phyloP scores from a whole-genome alignment of 2,113 vertebrate genomes.

The Erythrolamprus reginae region DNA sequence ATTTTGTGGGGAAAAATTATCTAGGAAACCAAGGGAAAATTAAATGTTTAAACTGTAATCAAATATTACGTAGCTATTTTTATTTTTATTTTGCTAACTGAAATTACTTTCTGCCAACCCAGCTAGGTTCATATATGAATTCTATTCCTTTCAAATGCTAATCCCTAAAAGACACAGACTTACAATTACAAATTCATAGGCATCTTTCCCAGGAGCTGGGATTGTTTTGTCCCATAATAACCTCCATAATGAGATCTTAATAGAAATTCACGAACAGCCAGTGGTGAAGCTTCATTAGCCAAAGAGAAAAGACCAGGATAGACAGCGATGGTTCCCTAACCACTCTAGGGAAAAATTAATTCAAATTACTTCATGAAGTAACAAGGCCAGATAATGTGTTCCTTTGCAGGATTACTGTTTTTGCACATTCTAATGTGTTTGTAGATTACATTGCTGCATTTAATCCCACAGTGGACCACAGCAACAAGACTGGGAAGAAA shows the following conservation, averaged over 20 bases:
- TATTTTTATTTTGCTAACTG: slow-evolving; percentile 61
- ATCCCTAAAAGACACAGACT: slow-evolving; percentile 65
- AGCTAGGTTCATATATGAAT: slow-evolving; percentile 38
- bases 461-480: slow-evolving; percentile 42
- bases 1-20: slow-evolving; percentile 44
- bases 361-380: slow-evolving; percentile 67
- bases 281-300: slow-evolving; percentile 69
- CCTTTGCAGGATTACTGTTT: slow-evolving; percentile 67
- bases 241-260: slow-evolving; percentile 69
- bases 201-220: slow-evolving; percentile 70
- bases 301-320: slow-evolving; percentile 64
- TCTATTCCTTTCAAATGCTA: slow-evolving; percentile 66
- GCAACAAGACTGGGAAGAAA: slow-evolving; percentile 49
- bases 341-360: slow-evolving; percentile 76
- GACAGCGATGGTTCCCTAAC: slow-evolving; percentile 59
- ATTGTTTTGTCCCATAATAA: slow-evolving; percentile 66
- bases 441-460: slow-evolving; percentile 66
- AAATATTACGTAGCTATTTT: slow-evolving; percentile 56
- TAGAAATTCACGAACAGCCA: slow-evolving; percentile 60
- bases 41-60: slow-evolving; percentile 49
- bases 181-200: slow-evolving; percentile 68
- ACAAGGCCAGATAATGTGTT: slow-evolving; percentile 63
- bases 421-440: slow-evolving; percentile 53
- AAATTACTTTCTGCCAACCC: slow-evolving; percentile 60
- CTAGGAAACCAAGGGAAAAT: slow-evolving; percentile 38